phyloP scores from a whole-genome alignment of 1,140 invertebrate species.

The Zaprionus capensis region DNA sequence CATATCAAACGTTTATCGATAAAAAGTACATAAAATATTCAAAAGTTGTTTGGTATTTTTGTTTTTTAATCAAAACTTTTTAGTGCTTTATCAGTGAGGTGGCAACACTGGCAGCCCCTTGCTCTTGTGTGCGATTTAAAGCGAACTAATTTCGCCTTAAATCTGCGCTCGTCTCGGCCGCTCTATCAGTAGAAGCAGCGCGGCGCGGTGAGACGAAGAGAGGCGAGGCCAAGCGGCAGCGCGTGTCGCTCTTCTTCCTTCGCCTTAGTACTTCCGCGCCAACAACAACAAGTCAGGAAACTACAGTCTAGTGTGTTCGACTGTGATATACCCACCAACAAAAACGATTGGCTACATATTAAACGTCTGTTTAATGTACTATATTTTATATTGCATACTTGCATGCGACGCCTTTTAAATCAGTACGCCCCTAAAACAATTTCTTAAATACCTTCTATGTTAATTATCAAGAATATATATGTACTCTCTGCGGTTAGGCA shows the following conservation, averaged over 20 bases:
- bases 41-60: neutral
- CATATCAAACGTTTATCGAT: neutral
- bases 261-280: neutral
- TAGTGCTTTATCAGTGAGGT: neutral
- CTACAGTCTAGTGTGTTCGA: no score
- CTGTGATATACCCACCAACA: no score
- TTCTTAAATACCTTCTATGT: no score
- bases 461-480: no score
- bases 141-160: neutral
- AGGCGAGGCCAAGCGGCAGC: neutral
- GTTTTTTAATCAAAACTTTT: neutral
- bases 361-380: no score
- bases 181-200: neutral
- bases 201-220: neutral
- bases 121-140: neutral
- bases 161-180: neutral
- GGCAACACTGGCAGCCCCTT: neutral
- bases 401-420: no score
- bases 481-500: no score
- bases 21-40: neutral
- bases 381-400: no score
- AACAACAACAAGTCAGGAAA: neutral
- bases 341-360: no score
- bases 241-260: neutral
- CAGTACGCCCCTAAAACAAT: no score